Conservation (phyloP, 2,113 vertebrate species). For the Odobenus rosmarus region DNA sequence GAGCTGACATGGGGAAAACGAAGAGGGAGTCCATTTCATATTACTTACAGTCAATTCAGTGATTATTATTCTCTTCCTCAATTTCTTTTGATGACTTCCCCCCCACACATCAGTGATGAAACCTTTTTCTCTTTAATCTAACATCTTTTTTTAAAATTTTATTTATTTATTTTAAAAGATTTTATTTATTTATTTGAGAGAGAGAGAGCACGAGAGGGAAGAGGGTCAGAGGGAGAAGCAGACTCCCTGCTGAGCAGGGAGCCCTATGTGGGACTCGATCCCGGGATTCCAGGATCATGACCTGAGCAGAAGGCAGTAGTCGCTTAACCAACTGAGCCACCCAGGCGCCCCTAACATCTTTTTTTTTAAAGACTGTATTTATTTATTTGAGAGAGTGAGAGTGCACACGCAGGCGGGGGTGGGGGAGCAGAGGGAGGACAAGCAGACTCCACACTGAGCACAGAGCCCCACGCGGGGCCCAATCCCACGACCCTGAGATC, state of each 20-base stretch:
- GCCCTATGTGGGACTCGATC: too few species aligned
- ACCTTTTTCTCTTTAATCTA: background rate
- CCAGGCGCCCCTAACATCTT: too few species aligned
- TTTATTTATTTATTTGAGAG: background rate
- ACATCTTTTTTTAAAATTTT: background rate
- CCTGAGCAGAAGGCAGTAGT: too few species aligned
- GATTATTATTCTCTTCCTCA: background rate
- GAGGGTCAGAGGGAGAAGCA: too few species aligned
- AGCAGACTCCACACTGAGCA: background rate
- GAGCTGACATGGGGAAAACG: background rate
- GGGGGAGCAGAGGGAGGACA: background rate
- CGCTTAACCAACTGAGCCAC: too few species aligned
- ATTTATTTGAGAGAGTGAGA: background rate
- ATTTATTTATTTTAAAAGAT: background rate
- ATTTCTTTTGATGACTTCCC: background rate
- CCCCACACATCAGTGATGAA: background rate
- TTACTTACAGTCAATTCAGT: background rate
- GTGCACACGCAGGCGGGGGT: background rate
- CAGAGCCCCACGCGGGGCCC: background rate
- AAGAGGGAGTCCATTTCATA: background rate
- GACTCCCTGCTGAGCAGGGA: too few species aligned
- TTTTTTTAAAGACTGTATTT: background rate
- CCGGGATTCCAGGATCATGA: too few species aligned
- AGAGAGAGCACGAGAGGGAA: too few species aligned
- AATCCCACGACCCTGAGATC: background rate